Conservation (phyloP, 2,797 vertebrate genomes). For the Pseudocheirus occidentalis region DNA sequence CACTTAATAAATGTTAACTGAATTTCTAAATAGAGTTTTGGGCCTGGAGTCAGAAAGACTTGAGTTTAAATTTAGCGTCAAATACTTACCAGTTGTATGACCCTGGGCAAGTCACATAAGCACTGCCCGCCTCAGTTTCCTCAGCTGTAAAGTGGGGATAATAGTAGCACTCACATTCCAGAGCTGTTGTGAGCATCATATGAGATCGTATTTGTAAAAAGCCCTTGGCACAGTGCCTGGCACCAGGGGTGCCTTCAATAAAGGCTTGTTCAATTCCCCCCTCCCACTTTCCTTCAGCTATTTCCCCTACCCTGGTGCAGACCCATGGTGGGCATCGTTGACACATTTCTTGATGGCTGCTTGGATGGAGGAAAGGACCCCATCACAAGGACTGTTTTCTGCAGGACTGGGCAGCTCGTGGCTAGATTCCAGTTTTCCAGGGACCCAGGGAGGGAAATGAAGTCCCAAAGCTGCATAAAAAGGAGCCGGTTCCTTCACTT, state of each 20-base stretch:
- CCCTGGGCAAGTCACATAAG: no score
- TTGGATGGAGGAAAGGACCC: background rate
- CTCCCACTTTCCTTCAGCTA: background rate
- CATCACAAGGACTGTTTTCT: background rate
- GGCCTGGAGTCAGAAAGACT: no score
- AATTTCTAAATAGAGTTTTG: no score
- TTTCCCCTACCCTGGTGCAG: background rate
- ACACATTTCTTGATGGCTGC: background rate
- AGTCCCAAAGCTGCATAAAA: background rate
- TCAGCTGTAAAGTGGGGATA: no score
- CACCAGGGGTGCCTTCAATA: no score
- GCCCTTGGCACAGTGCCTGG: no score
- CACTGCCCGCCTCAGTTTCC: no score
- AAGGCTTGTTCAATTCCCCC: accelerated
- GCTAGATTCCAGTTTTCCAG: background rate
- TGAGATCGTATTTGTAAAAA: no score
- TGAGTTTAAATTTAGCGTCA: no score
- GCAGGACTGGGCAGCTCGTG: background rate
- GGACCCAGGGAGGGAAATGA: background rate
- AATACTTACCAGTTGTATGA: no score
- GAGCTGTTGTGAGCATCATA: no score
- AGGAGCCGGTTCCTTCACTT: background rate
- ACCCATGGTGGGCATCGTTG: background rate
- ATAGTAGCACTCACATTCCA: no score
- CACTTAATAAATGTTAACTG: background rate